These are phyloP conservation scores for Athene cunicularia DNA, from an alignment of 2,113 vertebrate genomes.

Conservation along the genomic window DNA sequence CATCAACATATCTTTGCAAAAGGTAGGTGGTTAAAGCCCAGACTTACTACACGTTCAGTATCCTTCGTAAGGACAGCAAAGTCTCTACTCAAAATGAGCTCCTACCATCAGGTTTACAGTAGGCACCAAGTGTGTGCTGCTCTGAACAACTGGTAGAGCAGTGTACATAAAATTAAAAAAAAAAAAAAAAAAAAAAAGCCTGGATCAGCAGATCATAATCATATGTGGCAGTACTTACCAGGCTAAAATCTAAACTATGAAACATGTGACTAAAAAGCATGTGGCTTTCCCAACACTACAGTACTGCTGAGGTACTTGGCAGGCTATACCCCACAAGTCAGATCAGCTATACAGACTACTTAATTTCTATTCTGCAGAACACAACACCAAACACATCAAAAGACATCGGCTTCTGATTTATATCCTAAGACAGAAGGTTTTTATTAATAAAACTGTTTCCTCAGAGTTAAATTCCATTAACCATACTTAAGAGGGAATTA, in stretches of 20 bases:
- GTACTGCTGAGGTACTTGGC: neutral
- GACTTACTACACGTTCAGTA: neutral
- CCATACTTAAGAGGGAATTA: conserved; percentile 19
- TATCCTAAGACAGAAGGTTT: conserved; percentile 25
- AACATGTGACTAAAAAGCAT: conserved; percentile 3
- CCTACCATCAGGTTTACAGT: neutral
- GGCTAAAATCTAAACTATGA: conserved; percentile 25
- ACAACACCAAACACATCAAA: conserved; percentile 46
- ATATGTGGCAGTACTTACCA: neutral
- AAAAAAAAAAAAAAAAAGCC: neutral
- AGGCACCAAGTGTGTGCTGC: neutral
- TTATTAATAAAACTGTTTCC: conserved; percentile 62
- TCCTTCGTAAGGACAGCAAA: neutral
- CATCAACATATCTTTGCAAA: neutral
- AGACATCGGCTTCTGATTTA: neutral
- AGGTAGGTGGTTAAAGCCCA: neutral
- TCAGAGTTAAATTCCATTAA: conserved; percentile 60
- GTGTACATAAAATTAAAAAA: neutral
- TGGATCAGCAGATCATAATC: neutral
- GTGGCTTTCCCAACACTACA: neutral
- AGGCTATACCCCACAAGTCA: neutral
- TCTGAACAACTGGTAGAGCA: neutral
- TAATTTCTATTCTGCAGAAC: neutral
- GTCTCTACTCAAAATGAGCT: neutral
- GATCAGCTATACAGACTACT: neutral